Conservation (phyloP, 2,888 invertebrate genomes). For the Scelioninae gen. 1 region DNA sequence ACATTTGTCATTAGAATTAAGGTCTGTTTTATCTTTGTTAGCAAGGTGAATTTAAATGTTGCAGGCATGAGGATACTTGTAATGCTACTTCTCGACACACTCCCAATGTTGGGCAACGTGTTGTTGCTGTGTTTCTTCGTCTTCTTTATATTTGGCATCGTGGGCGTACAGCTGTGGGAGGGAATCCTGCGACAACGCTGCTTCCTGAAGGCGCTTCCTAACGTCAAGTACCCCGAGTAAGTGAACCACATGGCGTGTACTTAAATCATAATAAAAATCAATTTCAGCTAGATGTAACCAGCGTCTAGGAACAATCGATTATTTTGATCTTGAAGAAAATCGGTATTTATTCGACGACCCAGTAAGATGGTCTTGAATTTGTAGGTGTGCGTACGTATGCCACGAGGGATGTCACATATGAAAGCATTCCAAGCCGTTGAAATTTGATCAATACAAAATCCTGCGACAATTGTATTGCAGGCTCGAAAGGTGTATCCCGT, state of each 20-base stretch:
- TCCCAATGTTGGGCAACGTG: conserved; percentile 99
- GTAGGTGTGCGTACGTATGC: conserved; percentile 69
- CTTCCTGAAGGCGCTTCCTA: conserved; percentile 90
- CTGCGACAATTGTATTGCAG: conserved; percentile 26
- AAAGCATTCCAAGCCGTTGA: conserved; percentile 16
- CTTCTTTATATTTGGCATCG: conserved; percentile 99
- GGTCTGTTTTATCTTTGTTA: conserved; percentile 32
- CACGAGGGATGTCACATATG: conserved; percentile 19
- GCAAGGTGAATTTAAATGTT: conserved; percentile 46
- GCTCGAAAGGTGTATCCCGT: conserved; percentile 22
- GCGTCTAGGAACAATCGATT: conserved; percentile 31
- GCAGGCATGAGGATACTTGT: conserved; percentile 99
- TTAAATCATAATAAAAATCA: conserved; percentile 56
- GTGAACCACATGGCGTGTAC: conserved; percentile 82
- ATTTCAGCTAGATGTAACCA: conserved; percentile 42
- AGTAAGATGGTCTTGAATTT: conserved; percentile 35
- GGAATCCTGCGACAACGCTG: conserved; percentile 98
- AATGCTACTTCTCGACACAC: conserved; percentile 98
- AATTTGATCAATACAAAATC: conserved; percentile 45
- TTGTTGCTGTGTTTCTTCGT: conserved; percentile 99
- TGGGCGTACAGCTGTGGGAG: conserved; percentile 99
- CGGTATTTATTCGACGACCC: conserved; percentile 13
- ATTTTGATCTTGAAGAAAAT: conserved; percentile 15
- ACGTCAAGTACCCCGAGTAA: conserved; percentile 91
- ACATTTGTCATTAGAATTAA: conserved; percentile 30